phyloP scores from a whole-genome alignment of 1,140 invertebrate genomes.

The Dreissena polymorpha region DNA sequence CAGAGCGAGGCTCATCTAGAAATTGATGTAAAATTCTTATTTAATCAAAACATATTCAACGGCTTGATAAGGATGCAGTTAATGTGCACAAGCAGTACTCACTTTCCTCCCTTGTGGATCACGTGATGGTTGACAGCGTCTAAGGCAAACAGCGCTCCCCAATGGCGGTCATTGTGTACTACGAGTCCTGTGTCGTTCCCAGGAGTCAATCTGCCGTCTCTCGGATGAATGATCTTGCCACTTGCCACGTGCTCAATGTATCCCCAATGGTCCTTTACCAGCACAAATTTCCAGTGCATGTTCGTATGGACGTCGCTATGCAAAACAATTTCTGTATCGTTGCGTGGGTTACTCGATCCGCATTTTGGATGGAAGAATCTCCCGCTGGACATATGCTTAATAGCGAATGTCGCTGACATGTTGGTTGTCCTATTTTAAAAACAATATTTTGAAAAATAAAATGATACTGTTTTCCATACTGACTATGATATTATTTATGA shows the following conservation, averaged over 20 bases:
- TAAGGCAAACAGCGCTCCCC: slow-evolving; percentile 3
- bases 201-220: neutral
- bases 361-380: slow-evolving; percentile 14
- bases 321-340: slow-evolving; percentile 23
- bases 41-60: neutral
- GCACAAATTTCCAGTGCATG: slow-evolving; percentile 16
- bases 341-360: neutral
- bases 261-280: neutral
- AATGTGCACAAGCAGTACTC: neutral
- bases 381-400: slow-evolving; percentile 22
- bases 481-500: no score
- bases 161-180: slow-evolving; percentile 15
- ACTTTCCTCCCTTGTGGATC: slow-evolving; percentile 12
- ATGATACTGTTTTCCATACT: no score
- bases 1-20: neutral
- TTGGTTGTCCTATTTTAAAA: no score
- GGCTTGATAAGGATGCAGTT: neutral
- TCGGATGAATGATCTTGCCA: slow-evolving; percentile 15
- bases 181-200: slow-evolving; percentile 4
- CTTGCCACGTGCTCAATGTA: slow-evolving; percentile 19
- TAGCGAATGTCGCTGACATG: neutral
- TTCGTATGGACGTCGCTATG: slow-evolving; percentile 4
- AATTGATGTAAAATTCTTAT: neutral
- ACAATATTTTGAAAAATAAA: no score
- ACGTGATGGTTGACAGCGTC: slow-evolving; percentile 11